Evolutionary conservation across 2,888 invertebrate species (phyloP).

Genomic region (Muschampia plurimacula): DNA sequence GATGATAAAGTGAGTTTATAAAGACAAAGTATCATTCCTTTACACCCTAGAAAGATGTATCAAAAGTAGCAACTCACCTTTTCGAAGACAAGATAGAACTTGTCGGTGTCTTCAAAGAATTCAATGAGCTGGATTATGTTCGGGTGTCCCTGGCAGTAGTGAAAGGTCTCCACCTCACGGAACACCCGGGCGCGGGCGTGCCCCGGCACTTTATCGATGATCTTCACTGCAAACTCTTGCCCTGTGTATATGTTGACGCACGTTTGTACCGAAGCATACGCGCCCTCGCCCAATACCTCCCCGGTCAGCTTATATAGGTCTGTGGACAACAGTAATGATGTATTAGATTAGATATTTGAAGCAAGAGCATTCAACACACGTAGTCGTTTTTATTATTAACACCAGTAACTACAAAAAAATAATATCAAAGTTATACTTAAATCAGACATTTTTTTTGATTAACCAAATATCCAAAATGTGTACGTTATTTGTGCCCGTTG

Average conservation of each 20-base stretch:
- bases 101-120: slow-evolving; percentile 98
- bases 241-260: slow-evolving; percentile 96
- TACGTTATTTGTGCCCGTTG: too few species aligned
- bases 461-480: too few species aligned
- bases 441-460: too few species aligned
- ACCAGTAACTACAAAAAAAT: too few species aligned
- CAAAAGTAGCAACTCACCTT: slow-evolving; percentile 85
- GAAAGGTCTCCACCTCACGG: slow-evolving; percentile 99
- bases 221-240: slow-evolving; percentile 98
- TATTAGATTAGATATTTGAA: background rate
- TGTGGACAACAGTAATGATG: slow-evolving; percentile 70
- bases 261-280: slow-evolving; percentile 98
- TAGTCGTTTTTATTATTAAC: too few species aligned
- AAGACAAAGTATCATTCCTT: too few species aligned
- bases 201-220: slow-evolving; percentile 97
- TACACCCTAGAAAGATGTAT: too few species aligned
- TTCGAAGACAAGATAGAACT: slow-evolving; percentile 99
- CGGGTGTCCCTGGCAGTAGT: slow-evolving; percentile 98
- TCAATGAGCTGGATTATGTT: slow-evolving; percentile 99
- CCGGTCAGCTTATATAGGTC: slow-evolving; percentile 98
- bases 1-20: too few species aligned
- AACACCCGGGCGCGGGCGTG: slow-evolving; percentile 98
- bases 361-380: background rate
- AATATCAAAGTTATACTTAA: too few species aligned
- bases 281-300: slow-evolving; percentile 98